phyloP scores from a whole-genome alignment of 2,888 invertebrate species.

The Serripes groenlandicus region DNA sequence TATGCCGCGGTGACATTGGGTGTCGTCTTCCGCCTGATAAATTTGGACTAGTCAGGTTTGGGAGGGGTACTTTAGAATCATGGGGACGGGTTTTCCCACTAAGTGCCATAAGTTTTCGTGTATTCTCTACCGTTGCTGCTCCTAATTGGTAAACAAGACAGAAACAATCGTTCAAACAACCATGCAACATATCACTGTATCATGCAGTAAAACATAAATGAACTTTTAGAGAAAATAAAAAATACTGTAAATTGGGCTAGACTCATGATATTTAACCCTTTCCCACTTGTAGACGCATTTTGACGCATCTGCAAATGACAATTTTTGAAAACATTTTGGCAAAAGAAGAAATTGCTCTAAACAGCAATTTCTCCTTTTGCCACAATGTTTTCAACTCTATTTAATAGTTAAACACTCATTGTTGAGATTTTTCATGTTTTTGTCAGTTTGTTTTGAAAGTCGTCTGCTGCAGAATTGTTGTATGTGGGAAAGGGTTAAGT shows the following conservation, averaged over 20 bases:
- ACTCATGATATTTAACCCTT: background rate
- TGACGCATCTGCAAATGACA: background rate
- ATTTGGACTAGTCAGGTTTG: constrained; percentile 78
- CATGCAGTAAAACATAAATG: constrained; percentile 12
- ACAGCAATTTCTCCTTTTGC: background rate
- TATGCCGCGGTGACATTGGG: constrained; percentile 92
- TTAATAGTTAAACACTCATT: too few relatives aligned
- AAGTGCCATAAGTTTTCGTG: constrained; percentile 96
- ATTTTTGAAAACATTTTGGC: background rate
- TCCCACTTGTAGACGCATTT: background rate
- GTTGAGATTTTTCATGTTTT: too few relatives aligned
- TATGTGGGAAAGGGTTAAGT: too few relatives aligned
- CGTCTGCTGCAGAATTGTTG: too few relatives aligned
- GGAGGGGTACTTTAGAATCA: constrained; percentile 82
- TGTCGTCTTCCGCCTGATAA: constrained; percentile 91
- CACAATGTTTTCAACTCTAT: background rate
- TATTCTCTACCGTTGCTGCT: constrained; percentile 98
- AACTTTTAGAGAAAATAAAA: background rate
- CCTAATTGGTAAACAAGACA: constrained; percentile 87
- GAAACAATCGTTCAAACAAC: constrained; percentile 13
- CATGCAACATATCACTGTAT: constrained; percentile 17
- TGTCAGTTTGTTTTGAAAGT: too few relatives aligned
- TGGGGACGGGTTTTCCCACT: constrained; percentile 87
- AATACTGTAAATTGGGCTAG: background rate
- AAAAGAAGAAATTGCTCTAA: background rate